Evolutionary conservation across 2,113 vertebrate species (phyloP).

Genomic region (Oceanites oceanicus): DNA sequence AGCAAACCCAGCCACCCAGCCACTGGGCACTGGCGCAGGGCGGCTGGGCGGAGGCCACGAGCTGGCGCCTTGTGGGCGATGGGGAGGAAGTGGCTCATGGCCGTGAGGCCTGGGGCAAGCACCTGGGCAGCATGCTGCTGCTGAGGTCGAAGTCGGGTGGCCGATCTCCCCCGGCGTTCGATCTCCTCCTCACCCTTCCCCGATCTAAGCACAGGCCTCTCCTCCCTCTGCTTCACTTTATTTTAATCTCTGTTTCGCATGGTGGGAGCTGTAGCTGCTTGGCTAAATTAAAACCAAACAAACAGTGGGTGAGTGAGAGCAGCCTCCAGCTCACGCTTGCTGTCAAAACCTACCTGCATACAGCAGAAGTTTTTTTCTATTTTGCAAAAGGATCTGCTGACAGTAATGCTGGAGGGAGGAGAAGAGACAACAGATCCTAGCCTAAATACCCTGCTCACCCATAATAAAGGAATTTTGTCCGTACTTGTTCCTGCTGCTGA

Average conservation of each 20-base stretch:
- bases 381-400: neutral
- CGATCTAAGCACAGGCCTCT: neutral
- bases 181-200: neutral
- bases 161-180: accelerated
- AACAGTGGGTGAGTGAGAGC: neutral
- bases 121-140: neutral
- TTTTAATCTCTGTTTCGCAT: neutral
- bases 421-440: neutral
- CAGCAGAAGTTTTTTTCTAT: neutral
- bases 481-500: slow-evolving; percentile 12
- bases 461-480: neutral
- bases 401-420: neutral
- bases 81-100: accelerated
- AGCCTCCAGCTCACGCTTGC: neutral
- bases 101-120: accelerated
- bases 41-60: neutral
- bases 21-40: neutral
- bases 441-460: neutral
- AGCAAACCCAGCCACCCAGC: neutral
- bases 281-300: neutral
- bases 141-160: accelerated
- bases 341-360: neutral
- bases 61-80: accelerated
- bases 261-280: neutral
- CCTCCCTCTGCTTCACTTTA: neutral